Percentiles rank a stretch among this genome's conserved stretches.
Conservation (phyloP, 2,888 invertebrate genomes). For the Patella ulyssiponensis region DNA sequence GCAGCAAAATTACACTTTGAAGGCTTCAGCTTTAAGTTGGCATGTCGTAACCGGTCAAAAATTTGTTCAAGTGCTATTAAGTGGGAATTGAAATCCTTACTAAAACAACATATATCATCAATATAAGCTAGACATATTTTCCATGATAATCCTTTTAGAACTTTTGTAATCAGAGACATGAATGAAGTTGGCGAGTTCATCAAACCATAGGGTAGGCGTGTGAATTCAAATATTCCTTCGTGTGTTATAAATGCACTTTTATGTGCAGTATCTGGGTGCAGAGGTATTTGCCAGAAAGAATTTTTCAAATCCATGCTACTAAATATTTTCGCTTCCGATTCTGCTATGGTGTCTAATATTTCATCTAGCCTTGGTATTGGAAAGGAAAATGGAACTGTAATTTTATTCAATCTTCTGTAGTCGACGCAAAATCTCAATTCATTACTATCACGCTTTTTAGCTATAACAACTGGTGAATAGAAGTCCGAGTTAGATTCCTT, state of each 20-base stretch:
- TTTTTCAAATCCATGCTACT: slow-evolving; percentile 33
- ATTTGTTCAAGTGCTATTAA: slow-evolving; percentile 33
- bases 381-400: slow-evolving; percentile 34
- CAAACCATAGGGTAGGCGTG: slow-evolving; percentile 42
- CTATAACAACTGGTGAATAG: slow-evolving; percentile 39
- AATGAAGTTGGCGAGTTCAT: slow-evolving; percentile 39
- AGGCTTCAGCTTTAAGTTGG: slow-evolving; percentile 38
- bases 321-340: slow-evolving; percentile 28
- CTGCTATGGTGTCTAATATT: slow-evolving; percentile 36
- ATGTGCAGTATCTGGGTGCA: slow-evolving; percentile 30
- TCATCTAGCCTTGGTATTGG: slow-evolving; percentile 37
- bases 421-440: slow-evolving; percentile 41
- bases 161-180: slow-evolving; percentile 32
- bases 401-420: slow-evolving; percentile 35
- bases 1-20: slow-evolving; percentile 42
- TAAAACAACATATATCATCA: slow-evolving; percentile 44
- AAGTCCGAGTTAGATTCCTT: slow-evolving; percentile 18
- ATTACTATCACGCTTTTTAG: slow-evolving; percentile 33
- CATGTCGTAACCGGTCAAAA: slow-evolving; percentile 37
- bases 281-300: slow-evolving; percentile 35
- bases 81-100: slow-evolving; percentile 34
- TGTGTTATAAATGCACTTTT: slow-evolving; percentile 41
- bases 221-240: slow-evolving; percentile 37
- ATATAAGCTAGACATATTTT: slow-evolving; percentile 41
- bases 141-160: slow-evolving; percentile 41